Percentiles rank a stretch among this genome's conserved stretches.
Evolutionary conservation across 2,797 vertebrate species (phyloP).

Genomic region (Semaprochilodus insignis): DNA sequence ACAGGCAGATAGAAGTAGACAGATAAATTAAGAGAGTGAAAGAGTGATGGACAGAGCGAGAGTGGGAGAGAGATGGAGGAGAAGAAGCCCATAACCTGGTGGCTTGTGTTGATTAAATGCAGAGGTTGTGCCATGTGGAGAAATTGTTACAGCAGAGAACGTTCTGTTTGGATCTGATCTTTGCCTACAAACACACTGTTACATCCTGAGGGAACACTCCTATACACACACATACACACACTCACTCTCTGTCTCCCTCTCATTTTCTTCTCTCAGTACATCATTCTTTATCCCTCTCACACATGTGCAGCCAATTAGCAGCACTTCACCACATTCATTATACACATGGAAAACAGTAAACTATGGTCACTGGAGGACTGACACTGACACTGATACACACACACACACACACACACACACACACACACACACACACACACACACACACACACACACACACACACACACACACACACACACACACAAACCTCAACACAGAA

Average conservation of each 20-base stretch:
- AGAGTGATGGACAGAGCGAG: slow-evolving; percentile 17
- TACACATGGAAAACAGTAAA: slow-evolving; percentile 53
- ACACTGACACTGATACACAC: slow-evolving; percentile 24
- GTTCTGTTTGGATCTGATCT: slow-evolving; percentile 66
- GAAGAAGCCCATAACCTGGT: background rate
- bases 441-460: slow-evolving; percentile 26
- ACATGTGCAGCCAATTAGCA: slow-evolving; percentile 62
- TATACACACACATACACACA: background rate
- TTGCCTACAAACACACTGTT: slow-evolving; percentile 51
- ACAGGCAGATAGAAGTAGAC: slow-evolving; percentile 31
- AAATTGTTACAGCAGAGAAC: slow-evolving; percentile 65
- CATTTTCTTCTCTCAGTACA: slow-evolving; percentile 27
- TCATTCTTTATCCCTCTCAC: slow-evolving; percentile 38
- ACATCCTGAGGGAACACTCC: slow-evolving; percentile 42
- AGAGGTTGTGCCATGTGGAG: slow-evolving; percentile 61
- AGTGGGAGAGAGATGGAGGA: slow-evolving; percentile 40
- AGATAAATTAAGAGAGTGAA: background rate
- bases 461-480: background rate
- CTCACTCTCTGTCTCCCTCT: background rate
- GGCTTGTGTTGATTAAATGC: slow-evolving; percentile 67
- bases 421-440: background rate
- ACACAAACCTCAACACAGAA: background rate
- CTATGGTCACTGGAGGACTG: background rate
- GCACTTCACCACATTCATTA: slow-evolving; percentile 54
- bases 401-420: background rate